Conservation (phyloP, 1,140 invertebrate genomes). For the Hyphantria cunea region DNA sequence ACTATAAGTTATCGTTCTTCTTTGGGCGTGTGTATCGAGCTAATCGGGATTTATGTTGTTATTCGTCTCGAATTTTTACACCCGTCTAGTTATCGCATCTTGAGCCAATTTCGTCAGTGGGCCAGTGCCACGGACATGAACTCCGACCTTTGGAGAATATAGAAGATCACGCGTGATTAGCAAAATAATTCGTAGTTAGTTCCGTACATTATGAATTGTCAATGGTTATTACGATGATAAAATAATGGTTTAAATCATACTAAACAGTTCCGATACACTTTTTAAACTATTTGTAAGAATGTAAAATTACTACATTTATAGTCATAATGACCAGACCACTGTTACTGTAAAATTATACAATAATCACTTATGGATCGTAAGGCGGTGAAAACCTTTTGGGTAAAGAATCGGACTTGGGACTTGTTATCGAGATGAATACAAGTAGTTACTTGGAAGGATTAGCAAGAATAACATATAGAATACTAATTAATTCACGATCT, state of each 20-base stretch:
- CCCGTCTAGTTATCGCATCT: conserved; percentile 39
- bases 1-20: too few relatives aligned
- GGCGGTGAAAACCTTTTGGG: too few relatives aligned
- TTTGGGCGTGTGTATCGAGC: conserved; percentile 7
- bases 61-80: conserved; percentile 43
- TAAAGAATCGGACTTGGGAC: too few relatives aligned
- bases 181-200: conserved; percentile 5
- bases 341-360: too few relatives aligned
- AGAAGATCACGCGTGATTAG: conserved; percentile 26
- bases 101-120: conserved; percentile 37
- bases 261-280: too few relatives aligned
- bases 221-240: not conserved
- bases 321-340: too few relatives aligned
- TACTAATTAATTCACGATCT: too few relatives aligned
- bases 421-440: too few relatives aligned
- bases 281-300: not conserved
- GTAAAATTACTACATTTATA: too few relatives aligned
- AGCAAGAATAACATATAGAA: too few relatives aligned
- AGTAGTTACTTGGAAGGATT: too few relatives aligned
- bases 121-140: conserved; percentile 37
- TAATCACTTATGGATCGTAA: too few relatives aligned
- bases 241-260: not conserved
- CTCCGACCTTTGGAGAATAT: conserved; percentile 36
- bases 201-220: not conserved
- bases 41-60: conserved; percentile 53